A percentile compares a stretch with the other conserved stretches of the same genome.
Evolutionary conservation across 2,888 invertebrate genomes (phyloP).

Genomic region (Pyrrhosoma nymphula): DNA sequence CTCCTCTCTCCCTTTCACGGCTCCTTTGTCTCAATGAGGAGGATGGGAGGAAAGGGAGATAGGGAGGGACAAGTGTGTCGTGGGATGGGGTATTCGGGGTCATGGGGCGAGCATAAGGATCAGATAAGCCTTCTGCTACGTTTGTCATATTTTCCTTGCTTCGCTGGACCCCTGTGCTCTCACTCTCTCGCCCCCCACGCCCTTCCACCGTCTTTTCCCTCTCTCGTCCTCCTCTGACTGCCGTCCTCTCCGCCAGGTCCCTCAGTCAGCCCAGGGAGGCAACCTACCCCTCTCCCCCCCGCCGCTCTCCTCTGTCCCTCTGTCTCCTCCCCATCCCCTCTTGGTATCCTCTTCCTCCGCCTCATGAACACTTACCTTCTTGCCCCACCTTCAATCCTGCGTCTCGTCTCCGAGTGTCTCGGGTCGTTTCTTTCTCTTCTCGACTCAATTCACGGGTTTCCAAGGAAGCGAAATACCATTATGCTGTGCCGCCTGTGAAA

Average conservation of each 20-base stretch:
- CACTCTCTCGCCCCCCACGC: neutral
- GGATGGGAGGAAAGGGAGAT: neutral
- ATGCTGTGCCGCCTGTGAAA: neutral
- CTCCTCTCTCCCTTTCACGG: constrained; percentile 35
- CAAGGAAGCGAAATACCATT: neutral
- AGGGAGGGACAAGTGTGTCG: neutral
- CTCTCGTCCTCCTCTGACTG: neutral
- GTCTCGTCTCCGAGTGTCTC: neutral
- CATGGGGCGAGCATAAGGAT: constrained; percentile 64
- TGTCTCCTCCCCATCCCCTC: neutral
- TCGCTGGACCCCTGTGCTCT: constrained; percentile 61
- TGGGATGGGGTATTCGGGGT: constrained; percentile 30
- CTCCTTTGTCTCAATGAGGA: constrained; percentile 61
- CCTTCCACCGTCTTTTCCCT: neutral
- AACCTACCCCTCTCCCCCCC: neutral
- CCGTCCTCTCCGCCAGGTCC: constrained; percentile 27
- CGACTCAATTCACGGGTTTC: neutral
- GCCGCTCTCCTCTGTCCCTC: neutral
- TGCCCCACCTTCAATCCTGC: neutral
- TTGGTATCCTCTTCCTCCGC: neutral
- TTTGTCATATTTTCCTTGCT: constrained; percentile 66
- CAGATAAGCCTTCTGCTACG: constrained; percentile 64
- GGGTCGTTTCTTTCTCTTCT: neutral
- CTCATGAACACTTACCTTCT: neutral
- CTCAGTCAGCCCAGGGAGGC: neutral